Conservation (phyloP, 2,797 vertebrate species). For the Malacoctenus gilli region DNA sequence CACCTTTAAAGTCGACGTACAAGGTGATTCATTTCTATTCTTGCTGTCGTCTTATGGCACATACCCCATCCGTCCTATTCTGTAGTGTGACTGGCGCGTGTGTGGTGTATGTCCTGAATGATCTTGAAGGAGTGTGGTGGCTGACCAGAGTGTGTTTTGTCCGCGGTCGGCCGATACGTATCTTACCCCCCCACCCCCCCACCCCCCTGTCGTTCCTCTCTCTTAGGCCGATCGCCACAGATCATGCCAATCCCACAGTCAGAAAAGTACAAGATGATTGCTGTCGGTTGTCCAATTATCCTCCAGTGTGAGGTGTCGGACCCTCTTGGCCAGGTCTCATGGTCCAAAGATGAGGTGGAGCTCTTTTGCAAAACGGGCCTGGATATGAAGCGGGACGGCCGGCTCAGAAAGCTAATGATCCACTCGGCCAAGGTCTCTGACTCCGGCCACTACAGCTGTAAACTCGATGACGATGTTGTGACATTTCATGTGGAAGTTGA, state of each 20-base stretch:
- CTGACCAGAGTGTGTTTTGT: conserved; percentile 34
- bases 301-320: conserved; percentile 82
- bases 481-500: conserved; percentile 79
- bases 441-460: conserved; percentile 81
- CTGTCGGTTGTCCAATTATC: conserved; percentile 74
- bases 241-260: conserved; percentile 74
- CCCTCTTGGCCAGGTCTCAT: conserved; percentile 72
- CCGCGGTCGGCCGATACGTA: conserved; percentile 34
- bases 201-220: conserved; percentile 53
- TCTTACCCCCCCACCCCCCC: conserved; percentile 39
- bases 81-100: conserved; percentile 17
- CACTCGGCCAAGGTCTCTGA: conserved; percentile 78
- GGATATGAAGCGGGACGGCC: conserved; percentile 77
- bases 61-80: conserved; percentile 23
- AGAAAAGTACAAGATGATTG: conserved; percentile 73
- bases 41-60: conserved; percentile 25
- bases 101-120: conserved; percentile 1
- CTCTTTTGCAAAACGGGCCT: conserved; percentile 77
- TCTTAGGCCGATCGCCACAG: conserved; percentile 74
- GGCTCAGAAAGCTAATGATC: conserved; percentile 75
- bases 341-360: conserved; percentile 79
- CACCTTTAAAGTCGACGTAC: conserved; percentile 87
- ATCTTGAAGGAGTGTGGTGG: conserved; percentile 20
- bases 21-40: conserved; percentile 83
- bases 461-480: conserved; percentile 71